These are phyloP conservation scores for Tangachromis dhanisi DNA, from an alignment of 2,113 vertebrate genomes.

Conservation along the genomic window DNA sequence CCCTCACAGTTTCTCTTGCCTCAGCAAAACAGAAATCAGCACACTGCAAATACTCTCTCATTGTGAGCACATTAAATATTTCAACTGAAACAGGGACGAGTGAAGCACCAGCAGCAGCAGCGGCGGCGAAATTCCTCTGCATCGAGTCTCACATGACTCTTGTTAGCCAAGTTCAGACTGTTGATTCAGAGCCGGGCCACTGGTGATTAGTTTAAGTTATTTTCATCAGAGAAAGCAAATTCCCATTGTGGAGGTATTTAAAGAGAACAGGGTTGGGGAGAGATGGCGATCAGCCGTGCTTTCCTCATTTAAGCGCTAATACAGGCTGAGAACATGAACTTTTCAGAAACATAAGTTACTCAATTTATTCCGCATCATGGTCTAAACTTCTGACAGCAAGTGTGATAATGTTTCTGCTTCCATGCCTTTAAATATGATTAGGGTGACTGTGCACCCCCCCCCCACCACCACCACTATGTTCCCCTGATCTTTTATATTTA, in stretches of 20 bases:
- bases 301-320: rapidly evolving
- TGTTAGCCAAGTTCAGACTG: background rate
- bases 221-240: background rate
- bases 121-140: rapidly evolving
- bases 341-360: background rate
- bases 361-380: too few relatives aligned
- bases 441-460: background rate
- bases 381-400: background rate
- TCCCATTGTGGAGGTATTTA: background rate
- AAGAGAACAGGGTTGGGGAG: background rate
- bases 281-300: background rate
- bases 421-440: background rate
- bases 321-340: background rate
- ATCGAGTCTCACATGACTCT: background rate
- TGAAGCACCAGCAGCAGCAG: background rate
- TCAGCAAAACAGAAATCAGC: constrained; percentile 7
- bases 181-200: background rate
- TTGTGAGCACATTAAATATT: background rate
- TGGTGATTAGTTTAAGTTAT: background rate
- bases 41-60: background rate
- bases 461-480: background rate
- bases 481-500: background rate
- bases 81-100: background rate
- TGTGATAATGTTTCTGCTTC: background rate
- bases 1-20: background rate